Evolutionary conservation across 2,888 invertebrate species (phyloP).

Genomic region (Dynastes tityus): DNA sequence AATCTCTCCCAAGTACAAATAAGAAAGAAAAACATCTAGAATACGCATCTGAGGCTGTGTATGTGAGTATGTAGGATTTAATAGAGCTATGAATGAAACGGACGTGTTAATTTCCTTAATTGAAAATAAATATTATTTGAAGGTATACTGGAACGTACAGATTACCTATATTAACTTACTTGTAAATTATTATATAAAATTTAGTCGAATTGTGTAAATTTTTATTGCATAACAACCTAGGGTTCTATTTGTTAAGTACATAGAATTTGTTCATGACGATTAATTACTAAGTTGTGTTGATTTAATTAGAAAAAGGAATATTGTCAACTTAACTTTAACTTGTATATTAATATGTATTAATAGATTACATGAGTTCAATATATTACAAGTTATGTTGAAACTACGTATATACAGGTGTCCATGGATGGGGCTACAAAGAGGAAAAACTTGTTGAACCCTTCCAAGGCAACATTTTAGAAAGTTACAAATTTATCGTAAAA

Average conservation of each 20-base stretch:
- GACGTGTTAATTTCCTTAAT: slow-evolving; percentile 28
- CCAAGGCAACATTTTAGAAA: too few relatives aligned
- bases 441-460: too few relatives aligned
- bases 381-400: too few relatives aligned
- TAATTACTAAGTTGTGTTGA: background rate
- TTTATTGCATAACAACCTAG: slow-evolving; percentile 12
- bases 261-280: background rate
- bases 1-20: slow-evolving; percentile 4
- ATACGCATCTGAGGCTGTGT: slow-evolving; percentile 2
- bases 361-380: background rate
- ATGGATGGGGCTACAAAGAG: too few relatives aligned
- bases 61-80: background rate
- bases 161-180: background rate
- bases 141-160: background rate
- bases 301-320: background rate
- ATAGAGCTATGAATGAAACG: slow-evolving; percentile 11
- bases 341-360: too few relatives aligned
- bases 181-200: slow-evolving; percentile 15
- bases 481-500: too few relatives aligned
- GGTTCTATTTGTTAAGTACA: background rate
- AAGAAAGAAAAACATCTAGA: slow-evolving; percentile 20
- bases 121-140: slow-evolving; percentile 34
- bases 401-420: background rate
- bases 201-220: slow-evolving; percentile 14
- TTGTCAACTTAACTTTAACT: too few relatives aligned